Percentiles rank a stretch among this genome's conserved stretches.
Conservation (phyloP, 2,888 invertebrate species). For the Microlaimidae sp. region DNA sequence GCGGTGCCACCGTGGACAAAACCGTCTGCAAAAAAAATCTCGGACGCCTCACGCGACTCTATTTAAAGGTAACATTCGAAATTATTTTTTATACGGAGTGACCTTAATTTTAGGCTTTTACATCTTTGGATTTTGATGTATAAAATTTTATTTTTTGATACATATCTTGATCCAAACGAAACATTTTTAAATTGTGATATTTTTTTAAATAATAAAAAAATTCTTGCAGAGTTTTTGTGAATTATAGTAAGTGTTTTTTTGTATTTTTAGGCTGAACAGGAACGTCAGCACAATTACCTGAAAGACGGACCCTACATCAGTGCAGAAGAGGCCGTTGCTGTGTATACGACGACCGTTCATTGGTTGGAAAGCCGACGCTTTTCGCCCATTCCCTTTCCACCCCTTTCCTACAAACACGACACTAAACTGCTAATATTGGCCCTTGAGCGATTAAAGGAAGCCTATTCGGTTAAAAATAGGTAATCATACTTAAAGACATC, state of each 20-base stretch:
- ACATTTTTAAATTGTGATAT: too few species aligned
- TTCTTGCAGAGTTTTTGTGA: not conserved
- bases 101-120: too few species aligned
- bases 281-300: conserved; percentile 93
- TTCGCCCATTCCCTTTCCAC: conserved; percentile 98
- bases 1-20: conserved; percentile 99
- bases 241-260: not conserved
- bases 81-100: too few species aligned
- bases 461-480: conserved; percentile 34
- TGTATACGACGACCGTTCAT: conserved; percentile 98
- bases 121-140: too few species aligned
- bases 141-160: too few species aligned
- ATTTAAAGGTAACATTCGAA: conserved; percentile 53
- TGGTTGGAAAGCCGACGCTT: conserved; percentile 96
- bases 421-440: conserved; percentile 80
- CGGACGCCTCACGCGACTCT: conserved; percentile 84
- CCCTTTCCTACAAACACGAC: conserved; percentile 96
- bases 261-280: conserved; percentile 60
- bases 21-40: conserved; percentile 99
- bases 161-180: too few species aligned
- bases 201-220: too few species aligned
- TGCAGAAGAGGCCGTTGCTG: conserved; percentile 97
- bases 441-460: conserved; percentile 21
- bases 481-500: too few species aligned
- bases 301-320: conserved; percentile 98